Base-by-base conservation (phyloP, 2,797 vertebrate species). In the Malurus splendens region DNA sequence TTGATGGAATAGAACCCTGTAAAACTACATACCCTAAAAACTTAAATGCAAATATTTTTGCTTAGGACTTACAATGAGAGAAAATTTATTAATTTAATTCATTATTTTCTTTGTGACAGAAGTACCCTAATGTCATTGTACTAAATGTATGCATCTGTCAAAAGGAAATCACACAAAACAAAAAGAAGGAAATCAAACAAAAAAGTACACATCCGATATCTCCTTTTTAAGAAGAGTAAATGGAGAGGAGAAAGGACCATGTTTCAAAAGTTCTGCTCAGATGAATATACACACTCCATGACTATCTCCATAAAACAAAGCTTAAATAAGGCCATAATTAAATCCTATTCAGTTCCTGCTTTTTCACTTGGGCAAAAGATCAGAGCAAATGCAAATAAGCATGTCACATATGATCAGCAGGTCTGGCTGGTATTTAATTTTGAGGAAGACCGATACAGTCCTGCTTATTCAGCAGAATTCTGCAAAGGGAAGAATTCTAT, bases 301-400 rank as follows among this genome's bases (percentile, higher is more conserved):
- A 75, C 47, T 82, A 38, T 20, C 54, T 89, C 80, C 59, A 67
- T 56, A 83, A 91, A 93, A 91, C 30, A 87, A 85, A 87, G 54
- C 33, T 84, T 72, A 84, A 89, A 90, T 82, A 77, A 82, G 52
- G 24, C 50, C 9, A 0, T 73, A 94, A 95, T 92, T 88, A 92
- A 92, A 94, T 61, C 65, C 54, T 61, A 68, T 87, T 76, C 74
- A 45, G 76, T 81, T 90, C 57, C 47, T 86, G 73, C 52, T 92
- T 90, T 93, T 86, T 86, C 5, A 70, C 72, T 92, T 93, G 86
- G 90, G 92, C 92, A 93, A 90, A 92, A 94, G 92, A 94, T 96
- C 92, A 96, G 83, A 95, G 92, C 23, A 76, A 92, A 94, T 61
- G 68, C 51, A 93, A 94, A 74, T 70, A 91, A 93, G 71, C 10